Evolutionary conservation across 2,113 vertebrate species (phyloP).

Genomic region (Phalacrocorax pelagicus): DNA sequence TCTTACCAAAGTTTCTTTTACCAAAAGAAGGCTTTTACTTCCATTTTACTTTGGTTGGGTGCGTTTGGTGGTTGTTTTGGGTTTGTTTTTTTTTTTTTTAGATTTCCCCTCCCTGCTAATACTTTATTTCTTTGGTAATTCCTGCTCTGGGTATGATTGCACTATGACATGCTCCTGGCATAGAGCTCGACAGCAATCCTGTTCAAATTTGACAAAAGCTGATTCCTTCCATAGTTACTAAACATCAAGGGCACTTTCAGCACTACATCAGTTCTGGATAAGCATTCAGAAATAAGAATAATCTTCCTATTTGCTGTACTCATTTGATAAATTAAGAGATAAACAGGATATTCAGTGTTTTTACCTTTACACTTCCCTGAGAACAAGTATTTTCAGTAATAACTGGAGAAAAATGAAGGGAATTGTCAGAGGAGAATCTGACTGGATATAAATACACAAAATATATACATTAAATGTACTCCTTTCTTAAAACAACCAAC

Average conservation of each 20-base stretch:
- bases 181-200: background rate
- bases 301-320: background rate
- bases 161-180: background rate
- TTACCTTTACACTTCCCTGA: background rate
- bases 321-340: background rate
- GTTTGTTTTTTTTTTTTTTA: background rate
- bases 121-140: background rate
- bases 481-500: background rate
- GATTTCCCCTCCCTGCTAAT: background rate
- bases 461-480: background rate
- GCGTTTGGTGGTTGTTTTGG: too few species aligned
- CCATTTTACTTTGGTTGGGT: background rate
- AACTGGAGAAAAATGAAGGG: background rate
- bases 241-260: background rate
- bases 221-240: background rate
- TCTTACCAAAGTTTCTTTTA: background rate
- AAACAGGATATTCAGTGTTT: background rate
- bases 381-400: background rate
- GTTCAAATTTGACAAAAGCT: background rate
- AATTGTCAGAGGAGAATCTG: background rate
- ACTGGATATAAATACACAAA: background rate
- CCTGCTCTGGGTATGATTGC: background rate
- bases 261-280: background rate
- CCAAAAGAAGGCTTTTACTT: background rate
- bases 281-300: background rate